Base-by-base conservation (phyloP, 2,888 invertebrate species). In the Synanthedon myopaeformis region DNA sequence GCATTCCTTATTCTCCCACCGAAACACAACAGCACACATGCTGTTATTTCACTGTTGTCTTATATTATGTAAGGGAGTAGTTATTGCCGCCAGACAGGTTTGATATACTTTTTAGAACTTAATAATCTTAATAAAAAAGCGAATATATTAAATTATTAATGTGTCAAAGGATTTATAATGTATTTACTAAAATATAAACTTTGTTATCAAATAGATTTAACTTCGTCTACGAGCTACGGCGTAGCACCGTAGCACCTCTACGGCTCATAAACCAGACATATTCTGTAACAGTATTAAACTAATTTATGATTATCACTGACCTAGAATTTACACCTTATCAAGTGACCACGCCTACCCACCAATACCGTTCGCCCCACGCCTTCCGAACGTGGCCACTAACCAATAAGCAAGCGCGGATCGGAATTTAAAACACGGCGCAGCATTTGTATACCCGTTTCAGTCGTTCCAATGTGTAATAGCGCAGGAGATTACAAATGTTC, bases 261-360 rank as follows among this genome's bases (percentile, higher is more conserved):
- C 56, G 58, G 54, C 10, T 67, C 61, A 65, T 67, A 70, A 67
- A 69, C 60, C 69, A 66, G 64, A 70, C 66, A 70, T 72, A 72
- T 70, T 69, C 70, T 70, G 72, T 72, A 71, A 74, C 68, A 63
- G 60, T 60, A 63, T 64, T 64, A 72, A 73, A 72, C 71, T 74
- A 76, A 78, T 76, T 79, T 79, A 76, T 76, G 72, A 75, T 65
- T 68, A 71, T 75, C 73, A 69, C 68, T 74, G 76, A 67, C 70
- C 65, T 67, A 68, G 74, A 74, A 74, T 76, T 76, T 69, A 72
- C 76, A 72, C 76, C 67, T 74, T 67, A 65, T 64, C 64, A 65
- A 57, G 62, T 58, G 62, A 74, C 75, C 85, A 85, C 87, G 86
- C 87, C 86, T 75, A 79, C 69, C 67, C 69, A 66, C 68, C 74